A percentile compares a stretch with the other conserved stretches of the same genome.
These are phyloP conservation scores for Ceratosolen fusciceps DNA, from an alignment of 1,140 invertebrate genomes.

Conservation along the genomic window DNA sequence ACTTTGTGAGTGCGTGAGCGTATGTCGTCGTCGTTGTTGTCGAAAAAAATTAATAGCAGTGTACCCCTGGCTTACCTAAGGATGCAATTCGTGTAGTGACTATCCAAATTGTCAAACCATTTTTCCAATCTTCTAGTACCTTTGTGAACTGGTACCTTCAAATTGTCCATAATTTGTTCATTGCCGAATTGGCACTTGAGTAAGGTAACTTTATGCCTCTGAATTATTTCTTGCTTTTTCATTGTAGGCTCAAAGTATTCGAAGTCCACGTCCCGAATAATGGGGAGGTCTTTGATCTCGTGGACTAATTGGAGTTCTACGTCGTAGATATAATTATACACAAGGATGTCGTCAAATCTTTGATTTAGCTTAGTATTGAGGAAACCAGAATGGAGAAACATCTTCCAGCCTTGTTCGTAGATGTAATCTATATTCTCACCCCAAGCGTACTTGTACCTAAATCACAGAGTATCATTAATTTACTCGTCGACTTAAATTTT, in stretches of 20 bases:
- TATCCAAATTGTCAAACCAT: conserved; percentile 56
- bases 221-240: not conserved
- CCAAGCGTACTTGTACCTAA: conserved; percentile 62
- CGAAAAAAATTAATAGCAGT: too few relatives aligned
- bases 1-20: too few relatives aligned
- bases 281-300: conserved; percentile 52
- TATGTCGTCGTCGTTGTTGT: too few relatives aligned
- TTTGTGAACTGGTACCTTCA: conserved; percentile 47
- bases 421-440: conserved; percentile 65
- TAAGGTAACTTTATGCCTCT: conserved; percentile 57
- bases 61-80: conserved; percentile 43
- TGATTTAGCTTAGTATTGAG: conserved; percentile 57
- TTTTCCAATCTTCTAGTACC: conserved; percentile 52
- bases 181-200: conserved; percentile 50
- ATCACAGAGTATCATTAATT: too few relatives aligned
- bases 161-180: conserved; percentile 47
- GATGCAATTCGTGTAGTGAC: conserved; percentile 57
- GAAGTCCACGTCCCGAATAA: not conserved
- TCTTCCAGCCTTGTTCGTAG: conserved; percentile 63
- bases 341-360: conserved; percentile 60
- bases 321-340: conserved; percentile 65
- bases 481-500: too few relatives aligned
- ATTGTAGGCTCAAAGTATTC: conserved; percentile 52
- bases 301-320: conserved; percentile 59
- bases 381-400: conserved; percentile 61